Percentiles rank a stretch among this genome's conserved stretches.
Conservation (phyloP, 2,888 invertebrate genomes). For the Aphodius sticticus region DNA sequence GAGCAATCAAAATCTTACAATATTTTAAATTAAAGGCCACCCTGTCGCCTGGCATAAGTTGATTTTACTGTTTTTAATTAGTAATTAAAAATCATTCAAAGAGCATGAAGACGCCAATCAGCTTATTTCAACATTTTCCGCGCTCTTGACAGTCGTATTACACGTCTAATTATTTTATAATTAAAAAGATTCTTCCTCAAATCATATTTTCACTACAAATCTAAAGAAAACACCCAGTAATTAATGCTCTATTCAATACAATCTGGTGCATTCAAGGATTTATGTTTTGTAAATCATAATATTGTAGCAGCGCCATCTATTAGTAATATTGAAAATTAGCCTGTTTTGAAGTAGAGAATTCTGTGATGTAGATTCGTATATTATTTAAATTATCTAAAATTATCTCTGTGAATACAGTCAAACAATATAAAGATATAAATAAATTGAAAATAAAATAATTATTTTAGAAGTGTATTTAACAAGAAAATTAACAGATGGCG, state of each 20-base stretch:
- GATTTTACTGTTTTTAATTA: background rate
- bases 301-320: background rate
- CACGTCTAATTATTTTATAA: background rate
- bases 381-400: background rate
- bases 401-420: background rate
- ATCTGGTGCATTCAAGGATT: background rate
- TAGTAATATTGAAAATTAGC: background rate
- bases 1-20: background rate
- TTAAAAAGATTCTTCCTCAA: background rate
- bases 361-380: background rate
- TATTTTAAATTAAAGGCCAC: background rate
- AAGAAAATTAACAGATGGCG: background rate
- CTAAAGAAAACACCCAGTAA: background rate
- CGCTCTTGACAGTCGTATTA: background rate
- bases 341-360: background rate
- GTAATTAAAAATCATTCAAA: background rate
- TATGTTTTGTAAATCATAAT: no score
- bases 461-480: background rate
- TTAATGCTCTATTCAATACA: background rate
- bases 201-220: background rate
- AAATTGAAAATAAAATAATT: background rate
- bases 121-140: background rate
- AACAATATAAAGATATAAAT: background rate
- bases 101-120: background rate
- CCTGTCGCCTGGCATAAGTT: background rate